Evolutionary conservation across 2,888 invertebrate genomes (phyloP), one percentile per base, ranked within the genome.

Genomic region (Drosophila dives): DNA sequence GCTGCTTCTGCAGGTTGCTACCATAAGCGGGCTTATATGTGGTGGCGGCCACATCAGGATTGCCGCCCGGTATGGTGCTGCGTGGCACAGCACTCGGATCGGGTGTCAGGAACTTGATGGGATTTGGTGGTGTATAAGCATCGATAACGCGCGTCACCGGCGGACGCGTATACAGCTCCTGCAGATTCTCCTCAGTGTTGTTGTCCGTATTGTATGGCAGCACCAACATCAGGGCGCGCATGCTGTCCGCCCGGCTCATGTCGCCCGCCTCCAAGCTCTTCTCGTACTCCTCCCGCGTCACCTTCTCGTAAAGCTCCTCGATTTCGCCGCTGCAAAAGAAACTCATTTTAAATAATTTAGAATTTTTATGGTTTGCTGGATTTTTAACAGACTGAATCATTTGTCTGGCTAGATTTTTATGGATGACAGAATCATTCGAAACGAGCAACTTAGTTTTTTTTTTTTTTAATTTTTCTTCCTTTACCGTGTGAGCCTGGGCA

Each of bases 1-100:
- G 58, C 65, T 83, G 77, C 65, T 68, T 90, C 12, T 20, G 61
- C 56, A 54, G 62, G 42, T 40, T 50, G 20, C 69, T 50, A n/a
- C 62, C 55, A 45, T 93, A 90, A 10, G 93, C 93, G 8, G 94
- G 93, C 63, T 93, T 92, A 77, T 94, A 94, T 1, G 94, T 94
- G 8, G 94, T 93, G 29, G 93, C 93, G n/a, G 91, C 92, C 40
- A 92, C 73, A 33, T 93, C 93, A 1, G 90, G 86, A 83, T 88
- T 86, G 10, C 83, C 89, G 0, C 86, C 85, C 1, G 89, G 84
- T 15, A 88, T 86, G 11, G 91, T 92, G 8, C 85, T 83, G 20
- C 91, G 86, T 0, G 91, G 90, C 32, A 87, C 66, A 0, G 88
- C 83, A 5, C 80, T 81, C 1, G 90, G 75, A 69, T 92, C 90